Conservation (phyloP, 1,140 invertebrate species). For the Ostrea edulis region DNA sequence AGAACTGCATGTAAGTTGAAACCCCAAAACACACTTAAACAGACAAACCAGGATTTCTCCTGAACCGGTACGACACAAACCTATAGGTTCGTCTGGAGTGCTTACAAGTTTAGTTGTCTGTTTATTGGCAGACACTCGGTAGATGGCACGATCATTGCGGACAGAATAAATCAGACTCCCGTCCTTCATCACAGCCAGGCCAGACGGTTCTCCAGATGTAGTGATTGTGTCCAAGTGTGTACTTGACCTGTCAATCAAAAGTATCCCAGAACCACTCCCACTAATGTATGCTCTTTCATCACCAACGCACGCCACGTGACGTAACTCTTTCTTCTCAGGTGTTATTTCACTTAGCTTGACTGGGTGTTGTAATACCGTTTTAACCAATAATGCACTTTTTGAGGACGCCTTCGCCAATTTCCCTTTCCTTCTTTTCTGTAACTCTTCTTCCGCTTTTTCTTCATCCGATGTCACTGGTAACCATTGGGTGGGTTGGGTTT, state of each 20-base stretch:
- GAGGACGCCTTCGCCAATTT: too few relatives aligned
- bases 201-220: neutral
- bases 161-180: neutral
- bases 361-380: too few relatives aligned
- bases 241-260: neutral
- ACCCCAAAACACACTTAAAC: too few relatives aligned
- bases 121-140: neutral
- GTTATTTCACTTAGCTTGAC: neutral
- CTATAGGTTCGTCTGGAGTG: too few relatives aligned
- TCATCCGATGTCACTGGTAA: too few relatives aligned
- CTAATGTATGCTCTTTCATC: neutral
- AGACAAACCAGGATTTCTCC: neutral
- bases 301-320: neutral
- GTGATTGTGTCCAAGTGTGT: neutral
- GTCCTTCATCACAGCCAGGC: neutral
- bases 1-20: too few relatives aligned
- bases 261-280: neutral
- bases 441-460: too few relatives aligned
- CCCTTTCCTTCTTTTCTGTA: too few relatives aligned
- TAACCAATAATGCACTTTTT: too few relatives aligned
- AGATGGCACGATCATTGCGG: neutral
- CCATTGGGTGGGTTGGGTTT: too few relatives aligned
- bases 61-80: neutral
- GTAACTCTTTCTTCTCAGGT: neutral
- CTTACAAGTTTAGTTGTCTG: neutral